These are phyloP conservation scores for Proteles cristata DNA, from an alignment of 2,113 vertebrate genomes.

Conservation along the genomic window DNA sequence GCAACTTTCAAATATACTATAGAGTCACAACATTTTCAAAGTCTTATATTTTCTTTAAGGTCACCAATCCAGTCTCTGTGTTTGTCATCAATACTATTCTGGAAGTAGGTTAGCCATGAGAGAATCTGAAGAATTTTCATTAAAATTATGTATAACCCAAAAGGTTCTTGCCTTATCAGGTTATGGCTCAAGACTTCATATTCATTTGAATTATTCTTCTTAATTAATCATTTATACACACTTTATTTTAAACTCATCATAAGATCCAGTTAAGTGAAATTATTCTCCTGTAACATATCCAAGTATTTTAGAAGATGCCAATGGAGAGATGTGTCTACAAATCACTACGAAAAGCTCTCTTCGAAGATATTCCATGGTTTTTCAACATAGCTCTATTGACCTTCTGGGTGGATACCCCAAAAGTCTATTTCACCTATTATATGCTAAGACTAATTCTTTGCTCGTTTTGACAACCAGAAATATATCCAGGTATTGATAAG, in stretches of 20 bases:
- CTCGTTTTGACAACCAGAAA: neutral
- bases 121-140: neutral
- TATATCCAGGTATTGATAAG: neutral
- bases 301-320: neutral
- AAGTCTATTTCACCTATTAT: neutral
- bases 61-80: neutral
- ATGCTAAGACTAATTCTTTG: neutral
- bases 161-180: neutral
- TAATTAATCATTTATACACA: neutral
- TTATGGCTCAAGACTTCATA: neutral
- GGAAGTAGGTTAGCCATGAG: neutral
- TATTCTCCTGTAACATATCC: neutral
- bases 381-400: neutral
- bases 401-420: neutral
- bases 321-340: neutral
- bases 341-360: neutral
- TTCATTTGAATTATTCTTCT: neutral
- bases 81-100: neutral
- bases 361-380: neutral
- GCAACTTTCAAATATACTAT: neutral
- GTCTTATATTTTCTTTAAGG: neutral
- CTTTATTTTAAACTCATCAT: constrained; percentile 21
- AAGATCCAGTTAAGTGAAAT: neutral
- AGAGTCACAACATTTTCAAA: neutral
- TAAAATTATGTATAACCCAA: neutral